Evolutionary conservation across 2,113 vertebrate species (phyloP), one percentile per base, ranked within the genome.

Genomic region (Macroglossus sobrinus): DNA sequence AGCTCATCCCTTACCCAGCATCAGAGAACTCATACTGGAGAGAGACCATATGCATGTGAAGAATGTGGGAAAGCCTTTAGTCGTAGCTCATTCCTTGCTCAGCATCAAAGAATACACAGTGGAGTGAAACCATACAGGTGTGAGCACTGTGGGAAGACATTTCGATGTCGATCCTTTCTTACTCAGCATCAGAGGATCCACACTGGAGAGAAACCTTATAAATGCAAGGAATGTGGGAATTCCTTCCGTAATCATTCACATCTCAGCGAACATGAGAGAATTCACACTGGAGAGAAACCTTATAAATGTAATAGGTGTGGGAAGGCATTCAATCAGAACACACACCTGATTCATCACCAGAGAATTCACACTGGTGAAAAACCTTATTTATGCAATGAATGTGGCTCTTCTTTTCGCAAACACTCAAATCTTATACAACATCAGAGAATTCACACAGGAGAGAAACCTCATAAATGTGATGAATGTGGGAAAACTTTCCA

Each of bases 401-500:
- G 95, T 90, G 97, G 97, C 24, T 84, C 91, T 64, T 92, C 76
- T 63, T 98, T 98, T 86, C 89, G 85, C 7, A 95, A 97, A 88
- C 95, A 96, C 45, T 97, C 97, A 38, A 94, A 97, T n/a, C 96
- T 98, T 68, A 94, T 26, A 22, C 93, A 97, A 7, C 98, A 98
- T 75, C 95, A 95, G 80, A 97, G 92, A 86, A 97, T 97, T 92
- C 97, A 98, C 79, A 96, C 96, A 0, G 94, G 96, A 5, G 96
- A 97, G 18, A 97, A 97, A 64, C 92, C 96, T 1, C 91, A 95
- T 89, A 96, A 89, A 18, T 98, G 98, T 84, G 82, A 95, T 28
- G 92, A 97, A 21, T 98, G 97, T 79, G 97, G 94, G 33, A 98
- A 97, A 87, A 92, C 93, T 47, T 98, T 98, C 75, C 96, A 91